A percentile compares a stretch with the other conserved stretches of the same genome.
Evolutionary conservation across 2,888 invertebrate genomes (phyloP).

Genomic region (Drosophila subquinaria): DNA sequence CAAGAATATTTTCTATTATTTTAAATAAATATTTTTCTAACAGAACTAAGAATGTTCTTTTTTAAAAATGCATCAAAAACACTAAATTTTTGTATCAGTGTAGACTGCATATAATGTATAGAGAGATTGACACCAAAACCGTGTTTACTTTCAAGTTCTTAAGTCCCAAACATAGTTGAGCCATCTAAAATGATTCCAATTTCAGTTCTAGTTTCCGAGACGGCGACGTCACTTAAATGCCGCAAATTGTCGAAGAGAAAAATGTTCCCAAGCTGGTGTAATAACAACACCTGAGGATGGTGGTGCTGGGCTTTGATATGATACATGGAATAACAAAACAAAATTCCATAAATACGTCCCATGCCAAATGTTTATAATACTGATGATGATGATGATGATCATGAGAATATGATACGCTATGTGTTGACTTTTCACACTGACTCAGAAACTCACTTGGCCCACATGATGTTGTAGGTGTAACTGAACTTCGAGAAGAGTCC

Average conservation of each 20-base stretch:
- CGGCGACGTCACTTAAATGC: background rate
- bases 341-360: conserved; percentile 24
- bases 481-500: conserved; percentile 73
- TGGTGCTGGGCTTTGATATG: conserved; percentile 6
- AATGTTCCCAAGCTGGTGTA: conserved; percentile 21
- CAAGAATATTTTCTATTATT: no score
- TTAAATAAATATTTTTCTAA: no score
- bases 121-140: background rate
- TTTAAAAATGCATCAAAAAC: no score
- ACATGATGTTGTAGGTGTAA: conserved; percentile 67
- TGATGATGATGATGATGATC: background rate
- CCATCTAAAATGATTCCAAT: background rate
- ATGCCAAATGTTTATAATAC: background rate
- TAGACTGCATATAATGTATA: no score
- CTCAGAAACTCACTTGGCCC: conserved; percentile 66
- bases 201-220: conserved; percentile 2
- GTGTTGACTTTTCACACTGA: background rate
- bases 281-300: conserved; percentile 6
- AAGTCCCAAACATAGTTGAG: background rate
- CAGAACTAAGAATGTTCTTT: no score
- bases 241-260: background rate
- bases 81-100: no score
- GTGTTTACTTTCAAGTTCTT: background rate
- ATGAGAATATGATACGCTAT: background rate
- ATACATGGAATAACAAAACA: conserved; percentile 1